phyloP scores from a whole-genome alignment of 2,888 invertebrate species.

The Rosalia funebris region DNA sequence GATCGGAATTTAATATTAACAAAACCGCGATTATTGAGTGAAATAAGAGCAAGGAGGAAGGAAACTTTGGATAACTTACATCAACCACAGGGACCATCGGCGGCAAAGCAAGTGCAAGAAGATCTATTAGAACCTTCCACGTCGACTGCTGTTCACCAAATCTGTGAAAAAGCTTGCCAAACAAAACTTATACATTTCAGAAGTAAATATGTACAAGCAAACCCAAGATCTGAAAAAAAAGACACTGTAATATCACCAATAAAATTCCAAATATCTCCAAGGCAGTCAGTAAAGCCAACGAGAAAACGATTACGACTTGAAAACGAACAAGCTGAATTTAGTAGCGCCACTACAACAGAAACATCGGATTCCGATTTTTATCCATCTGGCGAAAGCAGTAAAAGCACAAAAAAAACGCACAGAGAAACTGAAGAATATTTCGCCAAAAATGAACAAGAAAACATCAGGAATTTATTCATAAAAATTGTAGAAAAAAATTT shows the following conservation, averaged over 20 bases:
- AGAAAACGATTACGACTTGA: slow-evolving; percentile 5
- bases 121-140: not conserved
- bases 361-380: slow-evolving; percentile 4
- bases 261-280: not conserved
- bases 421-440: too few relatives aligned
- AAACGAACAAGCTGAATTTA: not conserved
- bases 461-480: too few relatives aligned
- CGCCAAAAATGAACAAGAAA: too few relatives aligned
- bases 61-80: not conserved
- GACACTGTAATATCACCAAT: slow-evolving; percentile 3
- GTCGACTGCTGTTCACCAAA: not conserved
- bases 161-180: slow-evolving; percentile 9
- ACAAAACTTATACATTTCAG: slow-evolving; percentile 4
- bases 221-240: not conserved
- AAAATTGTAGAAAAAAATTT: too few relatives aligned
- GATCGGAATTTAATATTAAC: not conserved
- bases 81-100: not conserved
- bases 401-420: too few relatives aligned
- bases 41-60: not conserved
- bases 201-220: slow-evolving; percentile 10
- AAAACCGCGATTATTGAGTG: not conserved
- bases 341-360: slow-evolving; percentile 1
- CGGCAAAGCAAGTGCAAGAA: not conserved
- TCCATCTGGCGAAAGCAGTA: too few relatives aligned
- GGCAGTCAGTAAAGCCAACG: not conserved